Evolutionary conservation across 2,797 vertebrate species (phyloP), one percentile per base, ranked within the genome.

Genomic region (Anomalospiza imberbis): DNA sequence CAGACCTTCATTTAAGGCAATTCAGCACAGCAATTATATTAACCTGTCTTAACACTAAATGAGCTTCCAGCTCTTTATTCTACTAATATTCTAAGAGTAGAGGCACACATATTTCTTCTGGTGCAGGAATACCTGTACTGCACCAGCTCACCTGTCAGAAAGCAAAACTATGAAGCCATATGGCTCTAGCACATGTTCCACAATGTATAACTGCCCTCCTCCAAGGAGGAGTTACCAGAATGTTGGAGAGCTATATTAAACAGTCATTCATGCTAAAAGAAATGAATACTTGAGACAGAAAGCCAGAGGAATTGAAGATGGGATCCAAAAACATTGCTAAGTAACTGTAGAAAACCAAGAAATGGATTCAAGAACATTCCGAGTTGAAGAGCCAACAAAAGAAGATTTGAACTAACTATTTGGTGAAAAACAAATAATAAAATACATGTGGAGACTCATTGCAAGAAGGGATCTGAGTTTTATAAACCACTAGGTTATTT

Each of bases 341-440:
- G 73, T 84, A 93, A 89, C 83, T 42, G n/a, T 7, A 91, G 60
- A 86, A 95, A 95, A 88, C 58, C 78, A 91, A 97, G 73, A 92
- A 95, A 95, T 31, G 75, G 88, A 92, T 97, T 97, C 85, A 96
- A 96, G 96, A 96, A 88, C 85, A 91, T 91, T 96, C 95, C 76
- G 45, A 89, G 40, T 11, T 67, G 78, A 91, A 87, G 26, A 83
- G 65, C 84, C 89, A 94, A 81, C 48, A 73, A 90, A 85, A 91
- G 86, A 89, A 95, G 81, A 42, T 45, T 68, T 95, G 66, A 87
- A 93, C 72, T 61, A 83, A 88, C 61, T 71, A 75, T 57, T 54
- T 21, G 5, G 78, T 65, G 16, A 65, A 42, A 72, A 80, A 87
- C 48, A 71, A 55, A 62, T 62, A 48, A 54, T 38, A 61, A 62